Conservation (phyloP, 2,113 vertebrate species). For the Laterallus jamaicensis region DNA sequence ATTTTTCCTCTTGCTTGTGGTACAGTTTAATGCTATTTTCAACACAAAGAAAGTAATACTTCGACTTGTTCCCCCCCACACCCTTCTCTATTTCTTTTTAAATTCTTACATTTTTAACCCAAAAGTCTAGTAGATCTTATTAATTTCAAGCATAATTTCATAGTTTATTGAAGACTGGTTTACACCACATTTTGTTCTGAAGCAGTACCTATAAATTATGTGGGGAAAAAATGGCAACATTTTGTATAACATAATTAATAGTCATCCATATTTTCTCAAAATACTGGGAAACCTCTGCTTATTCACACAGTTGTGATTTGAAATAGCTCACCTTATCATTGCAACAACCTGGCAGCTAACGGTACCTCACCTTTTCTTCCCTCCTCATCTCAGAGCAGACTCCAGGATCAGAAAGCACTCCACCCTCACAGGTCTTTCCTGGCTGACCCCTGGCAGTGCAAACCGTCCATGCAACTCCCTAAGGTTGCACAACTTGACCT, state of each 20-base stretch:
- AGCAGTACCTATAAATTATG: not conserved
- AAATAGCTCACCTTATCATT: not conserved
- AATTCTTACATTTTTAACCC: not conserved
- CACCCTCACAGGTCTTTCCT: not conserved
- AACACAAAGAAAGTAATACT: not conserved
- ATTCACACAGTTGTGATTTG: not conserved
- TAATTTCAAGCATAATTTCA: not conserved
- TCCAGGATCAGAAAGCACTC: not conserved
- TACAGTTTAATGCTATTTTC: not conserved
- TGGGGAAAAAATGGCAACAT: not conserved
- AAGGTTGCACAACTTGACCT: not conserved
- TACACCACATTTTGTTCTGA: not conserved
- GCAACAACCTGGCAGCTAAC: accelerated
- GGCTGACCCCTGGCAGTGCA: not conserved
- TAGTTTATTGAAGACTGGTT: not conserved
- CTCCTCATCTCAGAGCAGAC: not conserved
- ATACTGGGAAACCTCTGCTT: not conserved
- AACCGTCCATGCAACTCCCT: not conserved
- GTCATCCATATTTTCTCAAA: not conserved
- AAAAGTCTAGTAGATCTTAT: not conserved
- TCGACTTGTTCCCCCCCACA: not conserved
- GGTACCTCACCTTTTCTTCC: not conserved
- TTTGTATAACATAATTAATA: not conserved
- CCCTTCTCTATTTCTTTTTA: not conserved
- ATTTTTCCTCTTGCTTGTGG: not conserved